Evolutionary conservation across 2,888 invertebrate species (phyloP), one percentile per base, ranked within the genome.

Genomic region (Epistrophe grossulariae): DNA sequence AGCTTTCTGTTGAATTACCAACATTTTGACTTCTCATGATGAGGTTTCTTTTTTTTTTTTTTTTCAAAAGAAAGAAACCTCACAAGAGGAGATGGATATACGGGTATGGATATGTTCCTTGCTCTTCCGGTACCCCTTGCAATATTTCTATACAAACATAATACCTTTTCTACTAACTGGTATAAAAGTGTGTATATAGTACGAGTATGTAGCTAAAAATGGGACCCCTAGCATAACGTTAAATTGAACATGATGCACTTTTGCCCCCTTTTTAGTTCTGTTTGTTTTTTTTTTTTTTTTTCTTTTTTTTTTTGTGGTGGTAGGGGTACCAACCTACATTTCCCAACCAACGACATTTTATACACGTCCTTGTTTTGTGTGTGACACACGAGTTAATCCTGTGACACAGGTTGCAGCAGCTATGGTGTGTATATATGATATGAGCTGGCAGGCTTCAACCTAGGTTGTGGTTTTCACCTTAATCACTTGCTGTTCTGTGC

Each of bases 391-490:
- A 70, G 70, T 70, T 55, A 60, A 79, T 81, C 78, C 70, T 80
- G 76, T 84, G 77, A 81, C 77, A 78, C 31, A 55, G 28, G 28
- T 55, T 28, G 15, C 55, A 55, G 28, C 28, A 10, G 4, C 9
- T 3, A 11, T 3, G 10, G 24, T 17, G 31, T 24, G 28, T 50
- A 6, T 24, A 19, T 48, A 43, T 11, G 43, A 80, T 45, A 11
- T 77, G 72, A 40, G 48, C 31, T 48, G 48, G 64, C 28, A 40
- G 64, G 68, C 70, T 73, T 19, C 35, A 74, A 64, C 81, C 79
- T 55, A 66, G 79, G 74, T 79, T 87, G 87, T 76, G 82, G 87
- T 82, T 87, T 82, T 79, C 76, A 87, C 82, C 82, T 87, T 87
- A 87, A 82, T 87, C 82, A 87, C 82, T 82, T 87, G 40, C 62